phyloP scores from a whole-genome alignment of 2,797 vertebrate genomes.

The Enteromius fasciolatus region DNA sequence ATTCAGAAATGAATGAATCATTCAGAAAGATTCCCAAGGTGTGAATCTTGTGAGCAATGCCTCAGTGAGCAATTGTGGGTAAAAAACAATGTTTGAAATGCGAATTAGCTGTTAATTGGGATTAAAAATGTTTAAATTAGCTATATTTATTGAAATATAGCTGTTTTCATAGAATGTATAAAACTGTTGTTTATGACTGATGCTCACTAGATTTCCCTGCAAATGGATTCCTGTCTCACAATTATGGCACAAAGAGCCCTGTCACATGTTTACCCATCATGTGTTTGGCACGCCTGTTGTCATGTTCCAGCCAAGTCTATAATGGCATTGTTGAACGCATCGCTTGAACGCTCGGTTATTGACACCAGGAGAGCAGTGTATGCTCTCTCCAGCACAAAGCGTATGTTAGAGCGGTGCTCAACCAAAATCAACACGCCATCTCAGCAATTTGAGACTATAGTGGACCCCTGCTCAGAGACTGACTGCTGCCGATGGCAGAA shows the following conservation, averaged over 20 bases:
- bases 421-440: not conserved
- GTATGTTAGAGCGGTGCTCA: conserved; percentile 22
- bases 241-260: conserved; percentile 14
- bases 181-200: conserved; percentile 2
- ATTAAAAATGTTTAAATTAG: not conserved
- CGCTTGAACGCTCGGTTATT: conserved; percentile 56
- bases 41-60: not conserved
- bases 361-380: conserved; percentile 44
- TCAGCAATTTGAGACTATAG: conserved; percentile 14
- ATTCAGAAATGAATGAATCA: not conserved
- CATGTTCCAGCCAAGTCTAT: conserved; percentile 68
- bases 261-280: not conserved
- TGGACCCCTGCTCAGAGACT: not conserved
- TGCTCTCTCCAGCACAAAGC: conserved; percentile 32
- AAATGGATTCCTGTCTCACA: not conserved
- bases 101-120: not conserved
- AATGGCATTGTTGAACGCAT: conserved; percentile 66
- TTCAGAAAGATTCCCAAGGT: not conserved
- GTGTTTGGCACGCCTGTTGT: conserved; percentile 61
- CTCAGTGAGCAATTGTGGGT: not conserved
- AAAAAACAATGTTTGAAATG: not conserved
- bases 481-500: not conserved
- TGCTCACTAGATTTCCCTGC: not conserved
- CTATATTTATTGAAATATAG: not conserved
- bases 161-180: not conserved